Base-by-base conservation (phyloP, 2,888 invertebrate species). In the Acronicta psi region DNA sequence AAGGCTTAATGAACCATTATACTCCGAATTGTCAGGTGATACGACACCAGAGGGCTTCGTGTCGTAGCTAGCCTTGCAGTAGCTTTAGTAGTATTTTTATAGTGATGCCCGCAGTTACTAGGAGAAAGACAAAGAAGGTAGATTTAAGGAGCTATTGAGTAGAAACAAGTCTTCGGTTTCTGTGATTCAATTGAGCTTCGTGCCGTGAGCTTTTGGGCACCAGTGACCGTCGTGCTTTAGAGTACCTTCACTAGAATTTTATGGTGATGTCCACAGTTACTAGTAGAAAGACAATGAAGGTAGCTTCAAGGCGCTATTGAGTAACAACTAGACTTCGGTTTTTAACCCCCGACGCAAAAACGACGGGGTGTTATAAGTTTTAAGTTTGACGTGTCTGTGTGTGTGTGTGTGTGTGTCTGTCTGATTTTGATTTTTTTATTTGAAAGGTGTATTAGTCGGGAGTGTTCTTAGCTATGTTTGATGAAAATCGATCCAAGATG, bases 1-100 rank as follows among this genome's bases (percentile, higher is more conserved):
- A 71, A 54, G 73, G 78, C 79, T 84, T 87, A 91, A 92, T 87
- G 89, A 88, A 82, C 88, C 90, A 88, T 91, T 91, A 80, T 73
- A 66, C 74, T 68, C 71, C 76, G 83, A 87, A 87, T 83, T 82
- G 85, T 81, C 79, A 81, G 83, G 82, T 85, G 82, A 83, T 83
- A 86, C 81, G 82, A 79, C 82, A 78, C 82, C 75, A 68, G 73
- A 69, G 78, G 80, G 79, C 73, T 79, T 74, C 75, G 69, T 62
- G 68, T 54, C 57, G 67, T 68, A 59, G 79, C 75, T 75, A 75
- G 62, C 67, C 59, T 43, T 62, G 58, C 40, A 37, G 42, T 50
- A 11, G 31, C 49, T 68, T 68, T 67, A 69, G 73, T 66, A 59
- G 59, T n/a, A 69, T 59, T 69, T 74, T 74, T 72, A 74, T 59